phyloP scores from a whole-genome alignment of 2,888 invertebrate species.

The Xestobium rufovillosum region DNA sequence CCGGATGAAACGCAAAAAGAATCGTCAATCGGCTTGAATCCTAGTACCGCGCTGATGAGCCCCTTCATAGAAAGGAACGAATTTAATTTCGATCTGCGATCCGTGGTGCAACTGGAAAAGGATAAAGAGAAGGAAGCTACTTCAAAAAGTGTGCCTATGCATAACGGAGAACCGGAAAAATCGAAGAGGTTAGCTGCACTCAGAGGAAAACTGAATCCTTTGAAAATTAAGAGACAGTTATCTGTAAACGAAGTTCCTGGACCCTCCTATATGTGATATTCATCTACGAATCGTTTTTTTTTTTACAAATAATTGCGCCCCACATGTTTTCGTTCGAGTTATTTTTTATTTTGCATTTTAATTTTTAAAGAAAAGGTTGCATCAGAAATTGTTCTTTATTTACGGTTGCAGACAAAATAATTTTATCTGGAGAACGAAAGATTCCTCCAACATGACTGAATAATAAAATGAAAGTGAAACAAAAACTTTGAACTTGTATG shows the following conservation, averaged over 20 bases:
- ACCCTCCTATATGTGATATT: background rate
- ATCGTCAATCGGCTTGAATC: conserved; percentile 29
- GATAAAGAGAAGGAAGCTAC: conserved; percentile 21
- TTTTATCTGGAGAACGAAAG: no score
- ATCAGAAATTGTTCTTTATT: no score
- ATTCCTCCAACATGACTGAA: no score
- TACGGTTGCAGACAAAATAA: no score
- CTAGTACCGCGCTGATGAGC: conserved; percentile 34
- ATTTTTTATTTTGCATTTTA: no score
- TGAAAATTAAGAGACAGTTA: conserved; percentile 1
- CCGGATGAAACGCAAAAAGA: conserved; percentile 36
- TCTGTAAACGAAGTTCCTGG: background rate
- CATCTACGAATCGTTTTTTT: conserved; percentile 1
- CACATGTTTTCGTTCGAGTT: no score
- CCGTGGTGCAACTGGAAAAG: conserved; percentile 42
- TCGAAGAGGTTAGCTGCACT: background rate
- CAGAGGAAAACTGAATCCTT: conserved; percentile 1
- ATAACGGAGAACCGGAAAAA: background rate
- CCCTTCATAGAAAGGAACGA: conserved; percentile 32
- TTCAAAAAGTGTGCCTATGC: background rate
- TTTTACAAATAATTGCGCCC: no score
- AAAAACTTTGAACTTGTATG: no score
- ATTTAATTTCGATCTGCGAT: conserved; percentile 37
- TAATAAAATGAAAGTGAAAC: no score
- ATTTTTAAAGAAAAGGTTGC: no score